phyloP scores from a whole-genome alignment of 2,888 invertebrate species.

The Corythucha ciliata region DNA sequence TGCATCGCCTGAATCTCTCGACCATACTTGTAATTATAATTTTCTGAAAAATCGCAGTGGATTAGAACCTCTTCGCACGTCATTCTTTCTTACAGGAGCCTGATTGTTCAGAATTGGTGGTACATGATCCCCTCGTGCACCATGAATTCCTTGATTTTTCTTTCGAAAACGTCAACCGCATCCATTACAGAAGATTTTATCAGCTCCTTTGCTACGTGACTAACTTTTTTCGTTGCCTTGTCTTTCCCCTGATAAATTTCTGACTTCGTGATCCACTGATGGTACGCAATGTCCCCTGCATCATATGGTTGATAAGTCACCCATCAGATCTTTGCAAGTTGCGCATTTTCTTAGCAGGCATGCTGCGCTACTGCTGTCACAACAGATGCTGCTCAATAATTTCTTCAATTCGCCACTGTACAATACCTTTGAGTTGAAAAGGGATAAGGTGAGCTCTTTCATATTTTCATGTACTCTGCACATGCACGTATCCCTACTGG shows the following conservation, averaged over 20 bases:
- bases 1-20: no score
- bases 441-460: slow-evolving; percentile 1
- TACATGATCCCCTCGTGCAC: slow-evolving; percentile 13
- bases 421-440: slow-evolving; percentile 1
- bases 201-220: slow-evolving; percentile 6
- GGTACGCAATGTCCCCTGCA: background rate
- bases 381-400: slow-evolving; percentile 8
- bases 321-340: no score
- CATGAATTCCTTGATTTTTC: slow-evolving; percentile 9
- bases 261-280: slow-evolving; percentile 4
- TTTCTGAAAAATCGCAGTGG: slow-evolving; percentile 40
- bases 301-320: background rate
- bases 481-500: slow-evolving; percentile 5
- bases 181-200: slow-evolving; percentile 5
- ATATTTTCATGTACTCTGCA: slow-evolving; percentile 12
- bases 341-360: slow-evolving; percentile 5
- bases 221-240: background rate
- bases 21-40: slow-evolving; percentile 36
- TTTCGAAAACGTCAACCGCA: slow-evolving; percentile 13
- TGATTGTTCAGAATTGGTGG: slow-evolving; percentile 20
- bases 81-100: slow-evolving; percentile 29
- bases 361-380: slow-evolving; percentile 5
- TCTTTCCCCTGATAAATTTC: background rate
- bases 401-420: background rate
- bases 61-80: slow-evolving; percentile 31